Conservation (phyloP, 2,888 invertebrate genomes). For the Cosmopolites sordidus region DNA sequence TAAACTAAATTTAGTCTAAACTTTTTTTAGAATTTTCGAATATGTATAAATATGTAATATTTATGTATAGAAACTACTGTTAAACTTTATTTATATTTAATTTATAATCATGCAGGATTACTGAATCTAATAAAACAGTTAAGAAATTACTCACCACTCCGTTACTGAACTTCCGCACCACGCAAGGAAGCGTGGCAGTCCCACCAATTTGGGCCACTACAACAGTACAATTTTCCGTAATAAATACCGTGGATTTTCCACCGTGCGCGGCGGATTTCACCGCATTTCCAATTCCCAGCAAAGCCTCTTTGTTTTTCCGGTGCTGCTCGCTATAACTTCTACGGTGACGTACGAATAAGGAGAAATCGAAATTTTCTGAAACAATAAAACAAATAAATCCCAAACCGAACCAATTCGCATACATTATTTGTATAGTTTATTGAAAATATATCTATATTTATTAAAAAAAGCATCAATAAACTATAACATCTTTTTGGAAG, state of each 20-base stretch:
- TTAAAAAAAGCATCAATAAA: too few species aligned
- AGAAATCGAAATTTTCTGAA: slow-evolving; percentile 24
- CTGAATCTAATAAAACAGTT: not conserved
- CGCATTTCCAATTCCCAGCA: slow-evolving; percentile 33
- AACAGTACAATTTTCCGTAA: slow-evolving; percentile 52
- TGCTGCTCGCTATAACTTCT: slow-evolving; percentile 43
- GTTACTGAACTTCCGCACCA: slow-evolving; percentile 51
- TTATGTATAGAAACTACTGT: too few species aligned
- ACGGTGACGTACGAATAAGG: slow-evolving; percentile 30
- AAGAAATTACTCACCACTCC: slow-evolving; percentile 50
- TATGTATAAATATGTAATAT: too few species aligned
- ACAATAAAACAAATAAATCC: too few species aligned
- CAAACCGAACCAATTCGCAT: too few species aligned
- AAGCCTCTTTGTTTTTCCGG: slow-evolving; percentile 36
- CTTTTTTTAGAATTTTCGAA: not conserved
- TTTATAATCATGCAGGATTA: too few species aligned
- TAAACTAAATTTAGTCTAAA: too few species aligned
- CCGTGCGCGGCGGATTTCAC: slow-evolving; percentile 29
- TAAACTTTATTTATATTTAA: too few species aligned
- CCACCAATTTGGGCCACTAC: slow-evolving; percentile 53
- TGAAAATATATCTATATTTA: too few species aligned
- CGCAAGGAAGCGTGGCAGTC: slow-evolving; percentile 52
- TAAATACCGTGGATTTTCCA: slow-evolving; percentile 43
- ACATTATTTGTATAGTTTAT: too few species aligned
- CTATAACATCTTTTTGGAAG: too few species aligned